Conservation (phyloP, 2,888 invertebrate species). For the Chymomyza procnemis region DNA sequence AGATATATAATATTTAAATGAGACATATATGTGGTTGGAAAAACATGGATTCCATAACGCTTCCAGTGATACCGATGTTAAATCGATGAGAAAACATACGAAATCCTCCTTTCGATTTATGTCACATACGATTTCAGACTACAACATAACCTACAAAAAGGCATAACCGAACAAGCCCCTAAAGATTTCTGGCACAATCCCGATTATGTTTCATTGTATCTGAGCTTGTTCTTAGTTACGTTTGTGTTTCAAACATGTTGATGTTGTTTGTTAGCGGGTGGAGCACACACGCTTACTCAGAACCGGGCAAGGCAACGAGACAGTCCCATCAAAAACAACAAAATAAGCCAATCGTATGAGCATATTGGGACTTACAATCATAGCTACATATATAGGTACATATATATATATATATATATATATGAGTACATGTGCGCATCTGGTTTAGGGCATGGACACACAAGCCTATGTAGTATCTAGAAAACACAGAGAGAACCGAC, state of each 20-base stretch:
- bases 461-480: conserved; percentile 2
- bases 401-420: conserved; percentile 18
- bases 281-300: conserved; percentile 23
- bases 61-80: too few species aligned
- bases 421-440: conserved; percentile 60
- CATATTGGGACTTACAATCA: conserved; percentile 3
- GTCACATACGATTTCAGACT: too few species aligned
- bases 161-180: too few species aligned
- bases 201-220: background rate
- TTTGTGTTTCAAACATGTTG: background rate
- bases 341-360: conserved; percentile 63
- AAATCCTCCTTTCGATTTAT: too few species aligned
- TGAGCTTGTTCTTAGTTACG: background rate
- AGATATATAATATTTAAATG: too few species aligned
- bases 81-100: too few species aligned
- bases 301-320: conserved; percentile 25
- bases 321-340: conserved; percentile 61
- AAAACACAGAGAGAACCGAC: conserved; percentile 14
- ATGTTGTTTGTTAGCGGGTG: background rate
- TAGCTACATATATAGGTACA: conserved; percentile 4
- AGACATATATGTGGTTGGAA: too few species aligned
- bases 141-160: too few species aligned
- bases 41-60: too few species aligned
- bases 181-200: too few species aligned
- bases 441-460: conserved; percentile 57